Base-by-base conservation (phyloP, 2,888 invertebrate species). In the Megaustenia siamemsis region DNA sequence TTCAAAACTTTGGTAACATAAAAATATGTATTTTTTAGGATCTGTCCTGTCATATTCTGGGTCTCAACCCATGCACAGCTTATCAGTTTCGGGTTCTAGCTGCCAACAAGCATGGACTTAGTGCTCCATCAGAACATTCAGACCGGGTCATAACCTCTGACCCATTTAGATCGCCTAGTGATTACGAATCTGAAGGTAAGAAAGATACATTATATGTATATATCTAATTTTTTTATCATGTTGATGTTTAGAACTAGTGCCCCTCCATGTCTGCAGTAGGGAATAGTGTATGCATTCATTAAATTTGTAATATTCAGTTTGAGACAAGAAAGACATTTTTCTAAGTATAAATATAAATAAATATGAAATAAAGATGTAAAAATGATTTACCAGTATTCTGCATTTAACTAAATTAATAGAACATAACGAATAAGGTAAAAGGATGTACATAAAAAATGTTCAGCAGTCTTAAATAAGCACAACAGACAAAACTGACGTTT, bases 1-100 rank as follows among this genome's bases (percentile, higher is more conserved):
- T n/a, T n/a, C n/a, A n/a, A n/a, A n/a, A n/a, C n/a, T n/a, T n/a
- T n/a, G n/a, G n/a, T n/a, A n/a, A n/a, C n/a, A n/a, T n/a, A n/a
- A n/a, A n/a, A n/a, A n/a, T n/a, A n/a, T n/a, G n/a, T n/a, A n/a
- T n/a, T n/a, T n/a, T n/a, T n/a, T n/a, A 96, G 93, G 96, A 96
- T 69, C 95, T 97, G 80, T 96, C 96, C 66, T 96, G 96, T 91
- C 95, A 95, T 4, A 95, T 96, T 2, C 92, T 92, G 45, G 95
- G 95, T 83, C 94, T 97, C 76, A 94, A 94, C 82, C 95, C 96
- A 0, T 96, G 96, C 12, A 95, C 95, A 66, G 94, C 95, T 60
- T 97, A 97, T 93, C 94, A 95, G 88, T 97, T 97, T 94, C 95
- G 97, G 83, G 96, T 97, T 5, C 94, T 96, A 84, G 97, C 97